Evolutionary conservation across 1,140 invertebrate species (phyloP).

Genomic region (Radopholus similis): DNA sequence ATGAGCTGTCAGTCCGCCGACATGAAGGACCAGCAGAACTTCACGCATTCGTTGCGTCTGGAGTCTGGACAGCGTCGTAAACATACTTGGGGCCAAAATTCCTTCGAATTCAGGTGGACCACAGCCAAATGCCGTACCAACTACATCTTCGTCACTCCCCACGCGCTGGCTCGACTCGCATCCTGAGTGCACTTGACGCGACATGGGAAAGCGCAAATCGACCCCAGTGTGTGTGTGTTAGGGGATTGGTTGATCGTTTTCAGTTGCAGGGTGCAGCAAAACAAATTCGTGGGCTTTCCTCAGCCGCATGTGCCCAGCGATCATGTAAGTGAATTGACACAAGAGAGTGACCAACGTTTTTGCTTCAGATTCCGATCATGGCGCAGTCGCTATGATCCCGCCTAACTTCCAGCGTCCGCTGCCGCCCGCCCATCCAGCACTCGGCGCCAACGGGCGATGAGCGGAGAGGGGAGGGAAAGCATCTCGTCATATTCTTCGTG

Average conservation of each 20-base stretch:
- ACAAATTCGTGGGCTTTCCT: slow-evolving; percentile 93
- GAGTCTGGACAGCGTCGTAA: too few species aligned
- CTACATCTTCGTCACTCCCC: slow-evolving; percentile 92
- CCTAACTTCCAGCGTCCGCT: slow-evolving; percentile 15
- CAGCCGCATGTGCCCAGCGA: slow-evolving; percentile 85
- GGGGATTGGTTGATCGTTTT: too few species aligned
- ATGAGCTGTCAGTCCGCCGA: slow-evolving; percentile 65
- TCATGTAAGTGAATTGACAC: too few species aligned
- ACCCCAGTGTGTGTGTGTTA: too few species aligned
- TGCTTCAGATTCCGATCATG: slow-evolving; percentile 60
- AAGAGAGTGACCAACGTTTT: too few species aligned
- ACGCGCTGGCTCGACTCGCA: slow-evolving; percentile 65
- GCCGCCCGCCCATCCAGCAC: slow-evolving; percentile 25
- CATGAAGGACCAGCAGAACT: slow-evolving; percentile 35
- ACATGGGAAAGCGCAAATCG: too few species aligned
- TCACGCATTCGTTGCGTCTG: slow-evolving; percentile 84
- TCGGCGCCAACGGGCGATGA: too few species aligned
- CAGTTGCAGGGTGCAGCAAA: slow-evolving; percentile 64
- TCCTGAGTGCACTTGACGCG: slow-evolving; percentile 83
- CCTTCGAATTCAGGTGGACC: slow-evolving; percentile 82
- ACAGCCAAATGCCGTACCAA: slow-evolving; percentile 93
- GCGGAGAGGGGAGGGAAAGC: too few species aligned
- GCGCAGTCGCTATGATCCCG: slow-evolving; percentile 43
- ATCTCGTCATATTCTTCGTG: too few species aligned
- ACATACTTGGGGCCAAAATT: too few species aligned